Base-by-base conservation (phyloP, 1,140 invertebrate species). In the Cryptotermes secundus region DNA sequence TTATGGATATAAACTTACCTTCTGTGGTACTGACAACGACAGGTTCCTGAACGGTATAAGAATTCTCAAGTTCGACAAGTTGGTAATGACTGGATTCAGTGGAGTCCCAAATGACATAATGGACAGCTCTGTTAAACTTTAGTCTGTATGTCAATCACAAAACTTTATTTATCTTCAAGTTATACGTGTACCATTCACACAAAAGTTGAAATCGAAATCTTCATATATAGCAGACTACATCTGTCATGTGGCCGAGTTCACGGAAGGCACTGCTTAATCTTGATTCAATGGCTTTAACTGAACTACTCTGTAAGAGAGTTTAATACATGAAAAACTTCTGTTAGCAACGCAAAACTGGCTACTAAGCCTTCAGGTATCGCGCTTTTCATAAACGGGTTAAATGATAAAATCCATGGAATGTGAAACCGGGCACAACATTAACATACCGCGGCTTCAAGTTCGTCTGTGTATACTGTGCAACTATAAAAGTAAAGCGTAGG, bases 21-120 rank as follows among this genome's bases (percentile, higher is more conserved):
- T 85, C 31, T 85, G 84, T 79, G 84, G 82, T 35, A 80, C 24
- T n/a, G 81, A 83, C 31, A 85, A 45, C 24, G 36, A n/a, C 4
- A 85, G 24, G 38, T 85, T 83, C 34, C 82, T 45, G 34, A 79
- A 34, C 24, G 82, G 81, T 83, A 83, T 65, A 16, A 72, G 31
- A 72, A 9, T 31, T n/a, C 53, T 45, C 24, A 83, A 34, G 83
- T 80, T 81, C 14, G 84, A 53, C 9, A 85, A 36, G 3, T 26
- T 59, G 24, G 82, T 34, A 34, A 84, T 19, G 14, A 84, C n/a
- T 10, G 82, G 84, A 26, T 85, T 85, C 36, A 85, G n/a, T 80
- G 79, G 34, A 79, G 53, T 85, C 34, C 45, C 35, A 14, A 80
- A 24, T 6, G 84, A 83, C 84, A 85, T 83, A n/a, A 34, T 45